phyloP scores from a whole-genome alignment of 2,888 invertebrate genomes.

The Cryptocephalus primarius region DNA sequence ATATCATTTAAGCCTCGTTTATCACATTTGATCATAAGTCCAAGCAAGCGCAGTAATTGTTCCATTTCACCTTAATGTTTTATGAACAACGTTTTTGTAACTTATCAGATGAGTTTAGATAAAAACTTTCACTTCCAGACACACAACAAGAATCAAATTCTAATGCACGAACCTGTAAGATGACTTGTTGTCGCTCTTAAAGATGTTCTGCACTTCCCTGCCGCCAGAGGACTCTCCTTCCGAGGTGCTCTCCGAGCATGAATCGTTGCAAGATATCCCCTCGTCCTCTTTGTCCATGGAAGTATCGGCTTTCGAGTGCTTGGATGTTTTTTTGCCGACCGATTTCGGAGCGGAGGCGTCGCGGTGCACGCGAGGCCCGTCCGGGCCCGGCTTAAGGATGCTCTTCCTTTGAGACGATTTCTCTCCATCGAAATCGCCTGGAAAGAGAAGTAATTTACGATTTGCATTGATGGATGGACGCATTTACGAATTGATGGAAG shows the following conservation, averaged over 20 bases:
- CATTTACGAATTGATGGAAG: too few relatives aligned
- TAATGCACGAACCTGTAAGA: constrained; percentile 40
- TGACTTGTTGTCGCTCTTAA: constrained; percentile 35
- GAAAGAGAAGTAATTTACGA: constrained; percentile 1
- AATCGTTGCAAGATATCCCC: constrained; percentile 35
- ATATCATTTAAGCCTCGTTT: too few relatives aligned
- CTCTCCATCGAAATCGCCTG: constrained; percentile 4
- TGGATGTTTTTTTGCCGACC: constrained; percentile 14
- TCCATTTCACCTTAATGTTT: too few relatives aligned
- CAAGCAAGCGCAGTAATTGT: too few relatives aligned
- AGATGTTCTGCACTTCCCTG: constrained; percentile 51
- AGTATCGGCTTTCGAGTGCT: constrained; percentile 14
- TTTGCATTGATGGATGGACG: neutral
- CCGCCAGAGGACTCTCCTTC: constrained; percentile 57
- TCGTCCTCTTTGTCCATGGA: constrained; percentile 30
- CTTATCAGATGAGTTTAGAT: too few relatives aligned
- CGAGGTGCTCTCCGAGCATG: constrained; percentile 29
- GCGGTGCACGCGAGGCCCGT: neutral
- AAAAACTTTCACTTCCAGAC: too few relatives aligned
- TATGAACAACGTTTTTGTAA: too few relatives aligned
- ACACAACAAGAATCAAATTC: too few relatives aligned
- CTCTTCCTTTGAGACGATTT: constrained; percentile 12
- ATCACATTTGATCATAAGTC: too few relatives aligned
- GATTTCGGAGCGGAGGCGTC: constrained; percentile 14
- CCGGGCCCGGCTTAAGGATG: constrained; percentile 12